Conservation (phyloP, 2,113 vertebrate species). For the Verasper variegatus region DNA sequence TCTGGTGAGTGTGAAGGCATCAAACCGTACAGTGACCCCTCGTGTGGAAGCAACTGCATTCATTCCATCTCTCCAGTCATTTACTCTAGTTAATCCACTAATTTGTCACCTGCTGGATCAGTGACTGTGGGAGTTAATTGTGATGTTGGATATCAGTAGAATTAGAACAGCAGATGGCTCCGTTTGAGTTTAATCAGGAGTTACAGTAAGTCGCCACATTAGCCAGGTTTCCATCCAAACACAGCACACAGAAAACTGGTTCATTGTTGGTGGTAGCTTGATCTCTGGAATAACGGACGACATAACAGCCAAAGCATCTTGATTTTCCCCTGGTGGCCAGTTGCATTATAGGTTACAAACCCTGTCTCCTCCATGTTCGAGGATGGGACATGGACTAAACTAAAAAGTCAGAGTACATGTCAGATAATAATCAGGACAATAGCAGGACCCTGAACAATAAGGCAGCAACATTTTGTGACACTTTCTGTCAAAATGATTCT, state of each 20-base stretch:
- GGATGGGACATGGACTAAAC: neutral
- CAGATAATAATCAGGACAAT: no score
- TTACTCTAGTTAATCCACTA: neutral
- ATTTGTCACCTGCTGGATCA: neutral
- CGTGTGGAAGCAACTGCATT: neutral
- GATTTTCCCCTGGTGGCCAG: neutral
- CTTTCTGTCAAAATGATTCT: no score
- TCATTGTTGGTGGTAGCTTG: neutral
- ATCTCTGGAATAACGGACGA: neutral
- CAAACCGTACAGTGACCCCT: neutral
- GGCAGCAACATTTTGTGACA: no score
- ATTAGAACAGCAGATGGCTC: neutral
- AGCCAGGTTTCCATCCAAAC: neutral
- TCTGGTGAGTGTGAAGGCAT: neutral
- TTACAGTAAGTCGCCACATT: neutral
- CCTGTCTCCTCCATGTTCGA: neutral
- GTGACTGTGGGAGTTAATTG: neutral
- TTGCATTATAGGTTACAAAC: neutral
- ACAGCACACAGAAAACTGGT: neutral
- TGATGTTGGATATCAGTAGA: neutral
- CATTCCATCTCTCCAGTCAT: neutral
- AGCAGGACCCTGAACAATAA: no score
- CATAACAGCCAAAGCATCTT: neutral
- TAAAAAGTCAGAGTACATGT: no score
- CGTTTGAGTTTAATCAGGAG: neutral